phyloP scores from a whole-genome alignment of 2,888 invertebrate species.

The Torymus texanus region DNA sequence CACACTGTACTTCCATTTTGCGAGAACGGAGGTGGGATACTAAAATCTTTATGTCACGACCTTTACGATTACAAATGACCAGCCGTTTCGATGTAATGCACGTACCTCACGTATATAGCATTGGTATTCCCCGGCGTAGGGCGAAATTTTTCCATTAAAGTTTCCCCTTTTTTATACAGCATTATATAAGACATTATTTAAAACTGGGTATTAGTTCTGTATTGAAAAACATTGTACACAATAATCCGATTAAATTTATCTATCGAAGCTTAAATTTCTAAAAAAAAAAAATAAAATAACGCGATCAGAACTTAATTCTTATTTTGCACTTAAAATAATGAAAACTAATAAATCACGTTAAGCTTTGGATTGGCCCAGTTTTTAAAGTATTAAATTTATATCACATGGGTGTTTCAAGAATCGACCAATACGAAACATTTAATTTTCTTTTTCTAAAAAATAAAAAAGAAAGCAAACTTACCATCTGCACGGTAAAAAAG shows the following conservation, averaged over 20 bases:
- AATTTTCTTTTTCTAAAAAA: slow-evolving; percentile 2
- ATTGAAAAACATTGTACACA: too few species aligned
- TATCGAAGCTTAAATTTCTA: too few species aligned
- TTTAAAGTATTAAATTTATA: slow-evolving; percentile 1
- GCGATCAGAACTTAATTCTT: too few species aligned
- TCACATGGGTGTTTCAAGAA: slow-evolving; percentile 32
- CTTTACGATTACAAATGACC: slow-evolving; percentile 18
- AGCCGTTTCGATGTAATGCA: background rate
- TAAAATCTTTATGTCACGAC: background rate
- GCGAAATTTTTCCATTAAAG: too few species aligned
- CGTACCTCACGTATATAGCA: background rate
- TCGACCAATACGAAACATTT: slow-evolving; percentile 32
- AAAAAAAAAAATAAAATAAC: too few species aligned
- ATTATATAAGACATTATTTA: slow-evolving; percentile 6
- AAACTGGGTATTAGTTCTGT: background rate
- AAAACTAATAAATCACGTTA: background rate
- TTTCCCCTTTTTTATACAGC: slow-evolving; percentile 4
- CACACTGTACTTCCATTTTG: too few species aligned
- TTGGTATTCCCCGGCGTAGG: background rate
- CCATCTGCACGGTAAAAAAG: background rate
- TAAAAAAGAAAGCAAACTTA: slow-evolving; percentile 11
- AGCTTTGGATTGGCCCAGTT: slow-evolving; percentile 2
- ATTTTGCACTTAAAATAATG: too few species aligned
- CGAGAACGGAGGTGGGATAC: too few species aligned
- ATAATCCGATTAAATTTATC: too few species aligned